Evolutionary conservation across 2,797 vertebrate species (phyloP), one percentile per base, ranked within the genome.

Genomic region (Phrynocephalus vlangalii): DNA sequence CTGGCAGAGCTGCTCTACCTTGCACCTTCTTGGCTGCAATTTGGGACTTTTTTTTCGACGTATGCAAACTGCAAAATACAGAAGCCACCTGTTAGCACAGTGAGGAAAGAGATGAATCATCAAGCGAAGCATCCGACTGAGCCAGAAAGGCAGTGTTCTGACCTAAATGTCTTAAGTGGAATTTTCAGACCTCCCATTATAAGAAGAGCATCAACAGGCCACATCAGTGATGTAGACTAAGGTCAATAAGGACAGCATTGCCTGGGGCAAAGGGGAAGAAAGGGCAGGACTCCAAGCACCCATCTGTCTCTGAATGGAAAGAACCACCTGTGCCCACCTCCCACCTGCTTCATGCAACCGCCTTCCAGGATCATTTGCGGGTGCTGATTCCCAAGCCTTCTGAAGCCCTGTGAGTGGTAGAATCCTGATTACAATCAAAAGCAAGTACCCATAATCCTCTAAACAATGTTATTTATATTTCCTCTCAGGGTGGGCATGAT

Each of bases 281-380:
- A 71, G 24, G 52, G 33, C 28, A 56, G 56, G 16, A 72, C 76
- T 76, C 86, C 73, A 38, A 15, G 72, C 24, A 63, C 68, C 81
- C 83, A 68, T 85, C 83, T 79, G 83, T 15, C 84, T 81, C 20
- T 6, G 0, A 38, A 79, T 6, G 67, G 72, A 82, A 84, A 71
- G 70, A 33, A 48, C 63, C 86, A 28, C 71, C 52, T 82, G 48
- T 30, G 83, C 80, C 77, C 44, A 44, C 6, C 4, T 60, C 63
- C 79, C 89, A 80, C 77, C 84, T 84, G 81, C 50, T 78, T 30
- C 79, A 48, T 78, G 79, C 67, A 72, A 88, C 20, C 50, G 38
- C 20, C 18, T 56, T 73, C 67, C 44, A 28, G 68, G 24, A n/a
- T 16, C 67, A 44, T 56, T 33, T n/a, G 18, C 15, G 50, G 77